Evolutionary conservation across 1,140 invertebrate genomes (phyloP), one percentile per base, ranked within the genome.

Genomic region (Charaxes varanes): DNA sequence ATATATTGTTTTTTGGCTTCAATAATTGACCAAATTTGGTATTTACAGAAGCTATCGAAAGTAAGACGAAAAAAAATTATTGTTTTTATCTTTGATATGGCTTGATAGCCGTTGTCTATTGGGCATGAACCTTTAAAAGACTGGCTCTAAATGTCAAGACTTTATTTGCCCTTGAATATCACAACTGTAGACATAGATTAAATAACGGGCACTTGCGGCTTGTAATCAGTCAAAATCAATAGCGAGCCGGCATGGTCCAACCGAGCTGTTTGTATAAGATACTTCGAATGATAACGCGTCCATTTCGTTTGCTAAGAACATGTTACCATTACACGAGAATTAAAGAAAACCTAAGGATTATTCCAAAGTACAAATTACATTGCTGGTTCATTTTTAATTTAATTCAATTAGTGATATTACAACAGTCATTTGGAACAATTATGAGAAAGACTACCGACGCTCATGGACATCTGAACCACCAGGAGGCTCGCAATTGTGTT

Each of bases 191-290:
- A 41, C 47, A 51, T 42, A 42, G 51, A 57, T 56, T 53, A 63
- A 44, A 60, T 57, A 60, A 58, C 52, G 47, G 53, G 44, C 56
- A 62, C 55, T 59, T 59, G 53, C 48, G 42, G 41, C 49, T 41
- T 41, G 48, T 55, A 59, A 73, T 73, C 69, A 73, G 62, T 63
- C 66, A 68, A 65, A 70, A 70, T 65, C 66, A 70, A 73, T 73
- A 73, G 53, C 37, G 42, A 43, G 40, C 40, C 28, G 47, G 46
- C 54, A 37, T 53, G 41, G 62, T 48, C 57, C 41, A 52, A 56
- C 35, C 53, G 43, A 32, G 38, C 55, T 61, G 55, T 72, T 72
- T 72, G 56, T 40, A 43, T 46, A 56, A 63, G 63, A 68, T 67
- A 73, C 54, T 48, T 44, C 32, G 32, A n/a, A 12, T 46, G 60